These are phyloP conservation scores for Atta colombica DNA, from an alignment of 1,140 invertebrate species.

Conservation along the genomic window DNA sequence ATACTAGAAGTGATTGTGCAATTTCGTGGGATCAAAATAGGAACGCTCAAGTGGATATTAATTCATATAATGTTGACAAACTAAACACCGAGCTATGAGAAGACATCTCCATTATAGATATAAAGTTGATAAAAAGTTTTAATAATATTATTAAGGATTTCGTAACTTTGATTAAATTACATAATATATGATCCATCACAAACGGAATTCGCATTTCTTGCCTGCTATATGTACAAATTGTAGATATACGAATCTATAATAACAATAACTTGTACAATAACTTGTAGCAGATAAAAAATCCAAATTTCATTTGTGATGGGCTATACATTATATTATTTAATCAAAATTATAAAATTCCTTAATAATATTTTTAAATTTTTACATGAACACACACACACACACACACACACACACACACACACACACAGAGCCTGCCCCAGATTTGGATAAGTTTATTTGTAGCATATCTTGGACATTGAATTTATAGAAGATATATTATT, in stretches of 20 bases:
- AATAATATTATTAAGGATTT: background rate
- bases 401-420: too few relatives aligned
- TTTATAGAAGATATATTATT: slow-evolving; percentile 3
- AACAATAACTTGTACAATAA: too few relatives aligned
- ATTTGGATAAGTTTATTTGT: slow-evolving; percentile 39
- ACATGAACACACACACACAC: too few relatives aligned
- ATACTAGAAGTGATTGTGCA: slow-evolving; percentile 71
- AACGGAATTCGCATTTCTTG: slow-evolving; percentile 26
- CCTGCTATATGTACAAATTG: slow-evolving; percentile 31
- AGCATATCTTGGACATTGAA: background rate
- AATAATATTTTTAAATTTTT: too few relatives aligned
- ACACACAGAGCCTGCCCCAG: background rate
- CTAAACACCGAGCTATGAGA: background rate
- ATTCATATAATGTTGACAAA: slow-evolving; percentile 30
- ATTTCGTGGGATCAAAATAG: slow-evolving; percentile 81
- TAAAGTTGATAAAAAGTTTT: slow-evolving; percentile 6
- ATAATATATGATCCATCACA: background rate
- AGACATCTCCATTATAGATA: slow-evolving; percentile 13
- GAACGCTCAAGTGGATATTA: slow-evolving; percentile 61
- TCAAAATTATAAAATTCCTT: too few relatives aligned
- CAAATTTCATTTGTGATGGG: too few relatives aligned
- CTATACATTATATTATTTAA: too few relatives aligned
- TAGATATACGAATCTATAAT: too few relatives aligned
- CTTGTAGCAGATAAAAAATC: too few relatives aligned
- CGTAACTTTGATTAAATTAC: background rate